Evolutionary conservation across 64 coral and sea anemone species (phyloP).

Genomic region (Cladopsammia gracilis): DNA sequence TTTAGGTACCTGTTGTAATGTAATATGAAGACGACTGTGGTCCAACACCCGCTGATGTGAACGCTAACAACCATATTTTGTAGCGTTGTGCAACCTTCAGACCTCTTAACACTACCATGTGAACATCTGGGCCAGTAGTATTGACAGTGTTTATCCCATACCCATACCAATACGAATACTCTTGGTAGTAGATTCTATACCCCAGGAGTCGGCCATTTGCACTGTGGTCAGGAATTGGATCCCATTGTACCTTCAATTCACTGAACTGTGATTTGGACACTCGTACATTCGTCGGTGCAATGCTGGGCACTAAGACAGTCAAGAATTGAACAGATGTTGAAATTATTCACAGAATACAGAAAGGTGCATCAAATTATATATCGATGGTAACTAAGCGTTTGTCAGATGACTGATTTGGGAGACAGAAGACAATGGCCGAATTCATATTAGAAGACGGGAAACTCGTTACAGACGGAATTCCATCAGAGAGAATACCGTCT

Average conservation of each 20-base stretch:
- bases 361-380: not conserved
- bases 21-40: not conserved
- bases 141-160: not conserved
- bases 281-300: not conserved
- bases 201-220: not conserved
- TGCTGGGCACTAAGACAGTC: not conserved
- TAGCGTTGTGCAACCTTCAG: not conserved
- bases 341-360: not conserved
- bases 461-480: too few relatives aligned
- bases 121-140: not conserved
- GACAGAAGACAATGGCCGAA: too few relatives aligned
- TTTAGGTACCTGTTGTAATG: constrained; percentile 2
- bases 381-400: too few relatives aligned
- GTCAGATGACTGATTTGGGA: too few relatives aligned
- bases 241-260: constrained; percentile 18
- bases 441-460: too few relatives aligned
- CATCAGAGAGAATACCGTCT: too few relatives aligned
- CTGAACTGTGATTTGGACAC: not conserved
- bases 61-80: not conserved
- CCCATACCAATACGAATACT: not conserved
- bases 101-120: not conserved
- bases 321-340: not conserved
- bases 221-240: not conserved
- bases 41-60: not conserved
- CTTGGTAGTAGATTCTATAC: not conserved